Percentiles rank a stretch among this genome's conserved stretches.
phyloP scores from a whole-genome alignment of 2,888 invertebrate genomes.

The Synanthedon vespiformis region DNA sequence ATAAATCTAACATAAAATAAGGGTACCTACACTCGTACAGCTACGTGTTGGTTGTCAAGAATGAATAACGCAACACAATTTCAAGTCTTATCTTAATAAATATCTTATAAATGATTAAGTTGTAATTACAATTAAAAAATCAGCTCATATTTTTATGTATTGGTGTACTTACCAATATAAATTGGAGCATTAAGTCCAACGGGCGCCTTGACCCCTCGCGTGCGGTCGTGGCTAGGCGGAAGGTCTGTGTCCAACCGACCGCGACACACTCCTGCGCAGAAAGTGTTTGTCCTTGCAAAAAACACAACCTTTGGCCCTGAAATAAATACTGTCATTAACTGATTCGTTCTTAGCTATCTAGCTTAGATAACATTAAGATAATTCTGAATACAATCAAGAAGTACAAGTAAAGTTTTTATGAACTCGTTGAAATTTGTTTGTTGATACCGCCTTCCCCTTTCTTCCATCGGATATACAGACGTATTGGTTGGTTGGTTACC shows the following conservation, averaged over 20 bases:
- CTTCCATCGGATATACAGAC: no score
- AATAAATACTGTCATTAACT: not conserved
- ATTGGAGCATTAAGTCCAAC: constrained; percentile 28
- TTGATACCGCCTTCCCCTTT: no score
- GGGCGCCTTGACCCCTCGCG: constrained; percentile 42
- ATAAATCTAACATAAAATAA: no score
- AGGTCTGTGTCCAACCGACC: constrained; percentile 48
- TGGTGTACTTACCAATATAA: constrained; percentile 11
- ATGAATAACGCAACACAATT: no score
- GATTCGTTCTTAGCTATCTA: not conserved
- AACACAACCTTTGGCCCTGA: constrained; percentile 39
- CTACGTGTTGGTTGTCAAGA: no score
- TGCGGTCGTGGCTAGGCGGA: constrained; percentile 40
- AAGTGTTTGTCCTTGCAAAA: constrained; percentile 59
- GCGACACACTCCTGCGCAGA: constrained; percentile 56
- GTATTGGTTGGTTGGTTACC: no score
- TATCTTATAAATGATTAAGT: no score
- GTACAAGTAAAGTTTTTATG: not conserved
- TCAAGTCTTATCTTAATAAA: no score
- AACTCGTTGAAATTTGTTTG: no score
- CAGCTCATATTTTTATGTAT: no score
- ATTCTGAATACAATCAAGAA: not conserved
- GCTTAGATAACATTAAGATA: not conserved
- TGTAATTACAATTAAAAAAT: no score
- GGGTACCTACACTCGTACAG: no score